Base-by-base conservation (phyloP, 2,113 vertebrate genomes). In the Epinephelus moara region DNA sequence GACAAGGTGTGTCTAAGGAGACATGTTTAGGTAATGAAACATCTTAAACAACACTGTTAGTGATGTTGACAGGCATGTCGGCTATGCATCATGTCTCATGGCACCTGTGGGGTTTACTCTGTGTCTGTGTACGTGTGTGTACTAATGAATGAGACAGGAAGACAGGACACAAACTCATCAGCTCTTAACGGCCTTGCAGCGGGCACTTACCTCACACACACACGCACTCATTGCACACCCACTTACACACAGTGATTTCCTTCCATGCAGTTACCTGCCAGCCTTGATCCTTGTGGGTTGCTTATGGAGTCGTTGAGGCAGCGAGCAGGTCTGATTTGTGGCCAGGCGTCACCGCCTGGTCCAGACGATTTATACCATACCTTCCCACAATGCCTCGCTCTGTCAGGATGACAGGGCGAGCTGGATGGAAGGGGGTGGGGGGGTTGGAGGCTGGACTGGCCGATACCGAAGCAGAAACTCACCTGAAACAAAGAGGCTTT, bases 401-500 rank as follows among this genome's bases (percentile, higher is more conserved):
- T 85, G 61, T 85, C 80, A 70, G 68, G 62, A 30, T 40, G 61
- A 71, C 57, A 4, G 55, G 78, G 66, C 7, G 74, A 50, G 27
- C 37, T 37, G 47, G 52, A 27, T 59, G 74, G 55, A 37, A 19
- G 23, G 33, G 50, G 45, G 61, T 47, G 9, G 18, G 33, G 45
- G 37, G 53, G 42, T 30, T 27, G 74, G 79, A 57, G 74, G 83
- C 63, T 23, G 78, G 21, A 61, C 63, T 15, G 68, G 84, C 78
- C 84, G 82, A 93, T 91, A 93, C 90, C 27, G 63, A 78, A 47
- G 79, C 87, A 85, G 90, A 94, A 93, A 94, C 92, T 92, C 87
- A 89, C 91, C 90, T 93, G 89, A 85, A 91, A 94, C 92, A 94
- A 94, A 90, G 90, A 85, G 68, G 47, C 81, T 89, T 89, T 92